phyloP scores from a whole-genome alignment of 2,888 invertebrate genomes.

The Pedicia rivosa region DNA sequence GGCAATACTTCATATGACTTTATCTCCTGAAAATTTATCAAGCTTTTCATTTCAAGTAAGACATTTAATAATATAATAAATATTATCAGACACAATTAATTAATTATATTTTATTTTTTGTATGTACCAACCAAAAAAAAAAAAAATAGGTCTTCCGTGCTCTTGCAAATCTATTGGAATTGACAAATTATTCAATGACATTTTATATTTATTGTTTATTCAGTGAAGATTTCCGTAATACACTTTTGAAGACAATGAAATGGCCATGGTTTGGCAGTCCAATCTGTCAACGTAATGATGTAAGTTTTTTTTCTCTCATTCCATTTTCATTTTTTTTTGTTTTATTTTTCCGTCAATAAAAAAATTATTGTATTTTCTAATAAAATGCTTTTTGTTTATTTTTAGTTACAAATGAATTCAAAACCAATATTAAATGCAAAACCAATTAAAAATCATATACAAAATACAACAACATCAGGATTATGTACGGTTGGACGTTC shows the following conservation, averaged over 20 bases:
- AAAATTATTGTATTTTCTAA: background rate
- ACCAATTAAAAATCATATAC: slow-evolving; percentile 21
- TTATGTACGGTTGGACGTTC: slow-evolving; percentile 26
- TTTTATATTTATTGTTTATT: slow-evolving; percentile 67
- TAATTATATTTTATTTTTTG: background rate
- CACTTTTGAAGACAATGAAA: slow-evolving; percentile 44
- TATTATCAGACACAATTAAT: slow-evolving; percentile 1
- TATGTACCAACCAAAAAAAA: too few relatives aligned
- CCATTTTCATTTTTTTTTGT: background rate
- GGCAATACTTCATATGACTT: slow-evolving; percentile 51
- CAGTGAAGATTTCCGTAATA: slow-evolving; percentile 59
- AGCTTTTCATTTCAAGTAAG: slow-evolving; percentile 46
- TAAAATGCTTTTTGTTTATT: background rate
- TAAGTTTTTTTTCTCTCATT: slow-evolving; percentile 12
- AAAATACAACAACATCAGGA: slow-evolving; percentile 27
- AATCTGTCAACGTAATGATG: slow-evolving; percentile 25
- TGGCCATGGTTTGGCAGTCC: slow-evolving; percentile 34
- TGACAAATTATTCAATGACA: slow-evolving; percentile 60
- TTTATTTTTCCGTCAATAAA: background rate
- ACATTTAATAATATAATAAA: too few relatives aligned
- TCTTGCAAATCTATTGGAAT: slow-evolving; percentile 54
- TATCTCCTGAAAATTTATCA: slow-evolving; percentile 42
- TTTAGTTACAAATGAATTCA: slow-evolving; percentile 15
- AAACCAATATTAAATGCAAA: slow-evolving; percentile 21
- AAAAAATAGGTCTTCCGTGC: slow-evolving; percentile 58